A percentile compares a stretch with the other conserved stretches of the same genome.
These are phyloP conservation scores for Eristalis arbustorum DNA, from an alignment of 2,888 invertebrate species.

Conservation along the genomic window DNA sequence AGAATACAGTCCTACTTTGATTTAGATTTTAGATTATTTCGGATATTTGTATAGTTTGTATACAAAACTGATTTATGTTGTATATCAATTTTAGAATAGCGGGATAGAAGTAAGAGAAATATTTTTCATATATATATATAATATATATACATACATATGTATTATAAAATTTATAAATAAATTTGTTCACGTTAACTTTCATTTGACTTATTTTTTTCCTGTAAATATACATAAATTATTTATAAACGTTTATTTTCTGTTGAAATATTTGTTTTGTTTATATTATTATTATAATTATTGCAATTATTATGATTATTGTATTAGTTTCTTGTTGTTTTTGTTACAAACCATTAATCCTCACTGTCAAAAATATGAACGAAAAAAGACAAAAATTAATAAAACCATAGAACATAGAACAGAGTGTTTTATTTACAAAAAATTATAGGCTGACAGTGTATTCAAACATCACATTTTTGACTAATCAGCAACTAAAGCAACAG, in stretches of 20 bases:
- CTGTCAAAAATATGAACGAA: slow-evolving; percentile 59
- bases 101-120: background rate
- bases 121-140: background rate
- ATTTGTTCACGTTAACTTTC: background rate
- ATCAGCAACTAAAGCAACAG: too few species aligned
- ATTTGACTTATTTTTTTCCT: slow-evolving; percentile 7
- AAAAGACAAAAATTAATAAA: slow-evolving; percentile 65
- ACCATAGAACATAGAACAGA: slow-evolving; percentile 31
- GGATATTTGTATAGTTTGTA: slow-evolving; percentile 19
- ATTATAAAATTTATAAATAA: background rate
- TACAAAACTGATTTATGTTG: slow-evolving; percentile 44
- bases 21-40: slow-evolving; percentile 35
- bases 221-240: slow-evolving; percentile 65
- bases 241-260: slow-evolving; percentile 57
- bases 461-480: too few species aligned
- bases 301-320: background rate
- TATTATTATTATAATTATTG: slow-evolving; percentile 63
- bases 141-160: background rate
- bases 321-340: slow-evolving; percentile 61
- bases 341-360: slow-evolving; percentile 70
- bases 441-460: too few species aligned
- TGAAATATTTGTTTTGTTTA: slow-evolving; percentile 65
- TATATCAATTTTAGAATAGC: slow-evolving; percentile 17
- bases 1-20: slow-evolving; percentile 31
- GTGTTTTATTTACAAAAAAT: too few species aligned